Evolutionary conservation across 2,113 vertebrate genomes (phyloP), one percentile per base, ranked within the genome.

Genomic region (Cygnus buccinator): DNA sequence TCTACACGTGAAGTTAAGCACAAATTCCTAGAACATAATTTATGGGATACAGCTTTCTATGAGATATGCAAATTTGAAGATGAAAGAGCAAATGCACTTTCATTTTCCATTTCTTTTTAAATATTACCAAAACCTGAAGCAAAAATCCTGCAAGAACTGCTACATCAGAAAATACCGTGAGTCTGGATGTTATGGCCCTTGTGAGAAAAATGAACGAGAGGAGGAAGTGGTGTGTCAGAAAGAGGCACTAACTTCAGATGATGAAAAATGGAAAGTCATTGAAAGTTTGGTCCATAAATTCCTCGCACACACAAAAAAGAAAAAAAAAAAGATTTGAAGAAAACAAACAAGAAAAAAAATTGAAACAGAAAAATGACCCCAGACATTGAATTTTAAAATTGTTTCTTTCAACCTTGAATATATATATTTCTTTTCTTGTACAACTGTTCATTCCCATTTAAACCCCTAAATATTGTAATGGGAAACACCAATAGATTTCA

Each of bases 131-230:
- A 91, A 72, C 43, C 31, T 16, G 29, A 65, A n/a, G 68, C 19
- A 82, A 89, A 81, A 90, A 39, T 25, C 14, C 44, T 78, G 25
- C 39, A 70, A 41, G 74, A 77, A 14, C 20, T 54, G 20, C 57
- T 57, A 4, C n/a, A 46, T 18, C 0, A 43, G 25, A 28, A 55
- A 72, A 68, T 14, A 16, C 4, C 8, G 2, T 0, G 21, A 44
- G 46, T 3, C 4, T 50, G 14, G 61, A 13, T 44, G 57, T 41
- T 50, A 58, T 1, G 35, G 61, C 15, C 78, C 61, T 50, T 23
- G 29, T 68, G 84, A 37, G 52, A 65, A 70, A 75, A 18, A 37
- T 13, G 33, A 71, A 13, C 2, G 2, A 6, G 33, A 5, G 14
- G 28, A 76, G 15, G 18, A 62, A 33, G 21, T 1, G 13, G 2